Conservation (phyloP, 2,888 invertebrate species). For the Acronicta psi region DNA sequence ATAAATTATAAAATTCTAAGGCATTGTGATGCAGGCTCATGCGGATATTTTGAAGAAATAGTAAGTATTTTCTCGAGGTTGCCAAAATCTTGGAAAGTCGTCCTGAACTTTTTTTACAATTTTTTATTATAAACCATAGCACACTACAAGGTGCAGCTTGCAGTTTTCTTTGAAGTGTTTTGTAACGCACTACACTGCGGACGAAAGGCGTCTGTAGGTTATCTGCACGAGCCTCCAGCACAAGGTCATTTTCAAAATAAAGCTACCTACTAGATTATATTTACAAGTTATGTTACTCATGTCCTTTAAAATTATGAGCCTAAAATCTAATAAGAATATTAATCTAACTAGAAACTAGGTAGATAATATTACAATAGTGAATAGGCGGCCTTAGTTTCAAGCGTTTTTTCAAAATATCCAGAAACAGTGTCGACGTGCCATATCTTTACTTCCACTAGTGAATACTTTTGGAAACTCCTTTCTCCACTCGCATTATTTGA, state of each 20-base stretch:
- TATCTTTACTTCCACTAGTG: too few species aligned
- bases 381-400: constrained; percentile 32
- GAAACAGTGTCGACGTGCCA: too few species aligned
- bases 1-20: constrained; percentile 12
- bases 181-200: too few species aligned
- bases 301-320: not conserved
- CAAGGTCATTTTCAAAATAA: not conserved
- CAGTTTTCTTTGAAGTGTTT: too few species aligned
- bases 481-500: not conserved
- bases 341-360: too few species aligned
- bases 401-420: not conserved
- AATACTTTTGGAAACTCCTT: not conserved
- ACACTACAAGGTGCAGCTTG: too few species aligned
- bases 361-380: constrained; percentile 8
- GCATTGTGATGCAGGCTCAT: constrained; percentile 5
- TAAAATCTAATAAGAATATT: not conserved
- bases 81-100: too few species aligned
- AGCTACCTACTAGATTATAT: not conserved
- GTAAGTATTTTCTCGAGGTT: too few species aligned
- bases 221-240: too few species aligned
- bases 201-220: not conserved
- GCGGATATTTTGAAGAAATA: not conserved
- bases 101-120: too few species aligned
- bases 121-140: too few species aligned
- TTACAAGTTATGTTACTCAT: not conserved